These are phyloP conservation scores for Desmophyllum pertusum DNA, from an alignment of 92 coral and sea anemone species.

Conservation along the genomic window DNA sequence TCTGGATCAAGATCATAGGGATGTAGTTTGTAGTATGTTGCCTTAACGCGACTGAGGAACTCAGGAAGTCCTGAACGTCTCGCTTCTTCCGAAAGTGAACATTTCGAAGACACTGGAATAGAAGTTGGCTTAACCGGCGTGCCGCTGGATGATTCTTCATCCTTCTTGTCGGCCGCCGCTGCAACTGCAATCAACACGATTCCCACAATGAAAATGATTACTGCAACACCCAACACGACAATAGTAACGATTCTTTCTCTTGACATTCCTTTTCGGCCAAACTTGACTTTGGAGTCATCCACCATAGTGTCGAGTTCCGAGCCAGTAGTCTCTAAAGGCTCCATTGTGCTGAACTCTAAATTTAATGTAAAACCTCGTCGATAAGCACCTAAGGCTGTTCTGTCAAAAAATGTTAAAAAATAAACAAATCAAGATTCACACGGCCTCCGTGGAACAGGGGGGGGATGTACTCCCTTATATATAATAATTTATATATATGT, in stretches of 20 bases:
- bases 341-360: no score
- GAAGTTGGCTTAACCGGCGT: background rate
- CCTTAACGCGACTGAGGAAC: conserved; percentile 62
- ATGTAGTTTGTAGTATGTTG: conserved; percentile 61
- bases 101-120: conserved; percentile 31
- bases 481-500: no score
- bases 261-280: background rate
- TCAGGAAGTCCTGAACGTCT: conserved; percentile 62
- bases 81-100: conserved; percentile 70
- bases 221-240: conserved; percentile 22
- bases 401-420: no score
- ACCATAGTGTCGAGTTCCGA: background rate
- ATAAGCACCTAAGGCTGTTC: no score
- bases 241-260: conserved; percentile 14
- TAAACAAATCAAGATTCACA: background rate
- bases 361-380: no score
- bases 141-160: background rate
- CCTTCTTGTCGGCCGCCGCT: conserved; percentile 39
- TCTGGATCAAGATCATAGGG: conserved; percentile 68
- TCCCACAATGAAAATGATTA: conserved; percentile 65
- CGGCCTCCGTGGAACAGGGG: no score
- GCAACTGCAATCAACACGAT: conserved; percentile 72
- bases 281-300: background rate
- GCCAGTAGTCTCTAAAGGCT: background rate
- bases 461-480: no score